Evolutionary conservation across 2,797 vertebrate genomes (phyloP), one percentile per base, ranked within the genome.

Genomic region (Hafferia zeledoni): DNA sequence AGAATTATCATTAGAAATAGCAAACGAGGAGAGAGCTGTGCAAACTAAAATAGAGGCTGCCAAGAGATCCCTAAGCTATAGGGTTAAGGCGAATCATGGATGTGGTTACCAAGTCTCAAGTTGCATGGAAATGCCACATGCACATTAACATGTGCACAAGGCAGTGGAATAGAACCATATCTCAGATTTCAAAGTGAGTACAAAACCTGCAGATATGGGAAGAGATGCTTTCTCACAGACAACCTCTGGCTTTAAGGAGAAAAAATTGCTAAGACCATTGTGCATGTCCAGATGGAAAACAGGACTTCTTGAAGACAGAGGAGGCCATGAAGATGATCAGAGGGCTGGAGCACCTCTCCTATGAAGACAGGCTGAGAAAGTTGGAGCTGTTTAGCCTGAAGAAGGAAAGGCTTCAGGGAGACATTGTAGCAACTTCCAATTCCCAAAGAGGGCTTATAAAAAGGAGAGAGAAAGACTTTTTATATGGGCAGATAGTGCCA

Each of bases 151-250:
- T 10, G 8, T 53, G 59, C 33, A 25, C 55, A 76, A 67, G 71
- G 63, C 28, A 84, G 27, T 11, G 53, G 63, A 69, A 33, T n/a
- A 79, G 44, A 91, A 49, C 43, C 2, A 0, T 17, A 72, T 43
- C 78, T 93, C 88, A 76, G 63, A 83, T 94, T 94, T 94, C 78
- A 88, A 94, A 94, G 70, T n/a, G 47, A 65, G 57, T 76, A 65
- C 55, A 76, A 79, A 85, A 69, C 27, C 31, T 39, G 53, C 68
- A 83, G 63, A 60, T 91, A 52, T 88, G 56, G 63, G 57, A 69
- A 72, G 87, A 90, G 39, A 57, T 39, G 50, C 39, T 47, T 75
- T 86, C 74, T 88, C 39, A 57, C n/a, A 81, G 28, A 65, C 0
- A 4, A 11, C 17, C 33, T 55, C 31, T 24, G 43, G 33, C 39